Percentiles rank a stretch among this genome's conserved stretches.
phyloP scores from a whole-genome alignment of 1,140 invertebrate genomes.

The Notospermus geniculatus region DNA sequence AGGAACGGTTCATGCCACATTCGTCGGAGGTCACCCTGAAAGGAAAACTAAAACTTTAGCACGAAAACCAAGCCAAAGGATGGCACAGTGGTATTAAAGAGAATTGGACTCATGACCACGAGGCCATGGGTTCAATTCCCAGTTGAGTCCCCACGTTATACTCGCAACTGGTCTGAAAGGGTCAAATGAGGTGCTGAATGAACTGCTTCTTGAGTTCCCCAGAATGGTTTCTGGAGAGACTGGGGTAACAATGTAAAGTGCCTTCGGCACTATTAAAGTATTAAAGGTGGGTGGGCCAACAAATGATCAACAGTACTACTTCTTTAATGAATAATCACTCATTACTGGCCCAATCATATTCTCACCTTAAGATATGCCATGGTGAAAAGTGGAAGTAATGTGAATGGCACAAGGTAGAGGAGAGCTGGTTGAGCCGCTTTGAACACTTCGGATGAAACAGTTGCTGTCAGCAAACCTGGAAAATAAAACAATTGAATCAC shows the following conservation, averaged over 20 bases:
- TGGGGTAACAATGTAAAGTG: too few relatives aligned
- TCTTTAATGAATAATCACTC: neutral
- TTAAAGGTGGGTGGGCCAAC: neutral
- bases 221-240: too few relatives aligned
- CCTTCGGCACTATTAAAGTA: neutral
- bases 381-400: conserved; percentile 87
- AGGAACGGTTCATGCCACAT: conserved; percentile 97
- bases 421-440: conserved; percentile 96
- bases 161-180: too few relatives aligned
- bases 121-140: too few relatives aligned
- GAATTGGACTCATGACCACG: neutral
- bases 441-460: conserved; percentile 94
- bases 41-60: conserved; percentile 26
- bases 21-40: conserved; percentile 86
- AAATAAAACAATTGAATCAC: conserved; percentile 14
- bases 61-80: neutral
- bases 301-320: neutral
- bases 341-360: neutral
- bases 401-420: conserved; percentile 95
- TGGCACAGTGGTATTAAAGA: neutral
- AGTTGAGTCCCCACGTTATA: too few relatives aligned
- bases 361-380: conserved; percentile 96
- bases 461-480: conserved; percentile 86
- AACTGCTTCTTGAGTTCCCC: too few relatives aligned
- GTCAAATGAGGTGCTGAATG: too few relatives aligned